Percentiles rank a stretch among this genome's conserved stretches.
Evolutionary conservation across 2,113 vertebrate species (phyloP).

Genomic region (Nibea coibor): DNA sequence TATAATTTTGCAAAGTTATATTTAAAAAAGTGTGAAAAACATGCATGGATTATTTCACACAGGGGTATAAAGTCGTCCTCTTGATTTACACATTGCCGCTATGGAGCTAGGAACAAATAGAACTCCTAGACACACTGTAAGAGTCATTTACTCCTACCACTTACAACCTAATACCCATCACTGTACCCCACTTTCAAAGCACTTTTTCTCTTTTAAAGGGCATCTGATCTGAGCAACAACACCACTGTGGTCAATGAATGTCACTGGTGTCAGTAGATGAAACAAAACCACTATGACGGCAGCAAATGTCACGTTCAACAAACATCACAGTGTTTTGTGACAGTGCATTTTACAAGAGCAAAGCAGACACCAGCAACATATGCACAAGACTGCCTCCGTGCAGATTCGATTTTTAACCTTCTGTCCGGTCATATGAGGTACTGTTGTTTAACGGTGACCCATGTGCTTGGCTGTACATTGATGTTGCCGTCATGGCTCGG

Average conservation of each 20-base stretch:
- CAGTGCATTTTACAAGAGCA: constrained; percentile 55
- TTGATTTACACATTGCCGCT: neutral
- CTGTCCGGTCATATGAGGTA: neutral
- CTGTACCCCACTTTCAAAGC: constrained; percentile 13
- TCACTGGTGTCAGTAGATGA: constrained; percentile 47
- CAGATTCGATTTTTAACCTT: constrained; percentile 26
- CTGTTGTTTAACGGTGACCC: constrained; percentile 49
- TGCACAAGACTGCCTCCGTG: neutral
- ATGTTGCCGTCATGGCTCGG: constrained; percentile 41
- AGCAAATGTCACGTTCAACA: constrained; percentile 21
- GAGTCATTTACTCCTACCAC: neutral
- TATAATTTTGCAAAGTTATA: neutral
- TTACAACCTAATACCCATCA: neutral
- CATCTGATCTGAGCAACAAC: neutral
- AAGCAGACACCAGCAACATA: constrained; percentile 14
- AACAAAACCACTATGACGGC: constrained; percentile 45
- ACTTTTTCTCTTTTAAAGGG: constrained; percentile 26
- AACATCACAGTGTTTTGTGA: constrained; percentile 18
- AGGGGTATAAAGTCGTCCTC: neutral
- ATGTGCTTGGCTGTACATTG: constrained; percentile 29
- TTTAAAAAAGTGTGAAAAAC: neutral
- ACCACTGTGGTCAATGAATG: constrained; percentile 23
- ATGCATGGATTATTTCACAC: neutral
- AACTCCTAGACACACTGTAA: too few relatives aligned
- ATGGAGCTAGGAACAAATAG: neutral